Conservation (phyloP, 2,113 vertebrate genomes). For the Syngnathoides biaculeatus region DNA sequence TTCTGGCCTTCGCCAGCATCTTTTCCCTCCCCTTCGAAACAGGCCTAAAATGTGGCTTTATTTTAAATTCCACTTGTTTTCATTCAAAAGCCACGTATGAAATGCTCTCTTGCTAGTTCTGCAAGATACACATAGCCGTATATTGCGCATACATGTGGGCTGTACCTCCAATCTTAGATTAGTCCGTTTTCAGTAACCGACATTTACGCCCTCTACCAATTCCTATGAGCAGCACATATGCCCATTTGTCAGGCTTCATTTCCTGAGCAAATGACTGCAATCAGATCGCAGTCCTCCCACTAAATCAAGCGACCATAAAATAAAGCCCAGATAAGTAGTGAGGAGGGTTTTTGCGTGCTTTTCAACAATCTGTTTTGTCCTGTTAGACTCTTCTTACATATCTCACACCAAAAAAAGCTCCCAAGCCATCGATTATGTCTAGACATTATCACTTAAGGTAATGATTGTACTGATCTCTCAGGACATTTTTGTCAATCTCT, state of each 20-base stretch:
- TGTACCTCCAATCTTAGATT: background rate
- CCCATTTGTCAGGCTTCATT: slow-evolving; percentile 58
- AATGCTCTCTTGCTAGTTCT: background rate
- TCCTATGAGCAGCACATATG: slow-evolving; percentile 47
- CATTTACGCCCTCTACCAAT: slow-evolving; percentile 33
- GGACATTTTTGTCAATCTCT: background rate
- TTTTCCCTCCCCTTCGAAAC: background rate
- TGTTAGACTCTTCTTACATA: slow-evolving; percentile 6
- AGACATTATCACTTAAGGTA: slow-evolving; percentile 6
- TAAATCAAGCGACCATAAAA: slow-evolving; percentile 35
- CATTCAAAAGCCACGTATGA: background rate
- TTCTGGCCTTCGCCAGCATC: background rate
- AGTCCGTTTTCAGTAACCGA: slow-evolving; percentile 14
- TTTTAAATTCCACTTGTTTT: background rate
- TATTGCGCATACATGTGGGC: background rate
- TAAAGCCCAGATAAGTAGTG: slow-evolving; percentile 20
- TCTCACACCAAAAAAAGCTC: slow-evolving; percentile 1
- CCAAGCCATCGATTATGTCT: slow-evolving; percentile 3
- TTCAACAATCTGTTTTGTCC: background rate
- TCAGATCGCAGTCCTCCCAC: slow-evolving; percentile 43
- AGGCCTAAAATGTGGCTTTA: background rate
- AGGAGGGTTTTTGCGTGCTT: background rate
- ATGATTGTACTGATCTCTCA: slow-evolving; percentile 1
- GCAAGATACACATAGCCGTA: too few species aligned
- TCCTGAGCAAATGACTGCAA: slow-evolving; percentile 54